Evolutionary conservation across 2,888 invertebrate genomes (phyloP), one percentile per base, ranked within the genome.

Genomic region (Idaea aversata): DNA sequence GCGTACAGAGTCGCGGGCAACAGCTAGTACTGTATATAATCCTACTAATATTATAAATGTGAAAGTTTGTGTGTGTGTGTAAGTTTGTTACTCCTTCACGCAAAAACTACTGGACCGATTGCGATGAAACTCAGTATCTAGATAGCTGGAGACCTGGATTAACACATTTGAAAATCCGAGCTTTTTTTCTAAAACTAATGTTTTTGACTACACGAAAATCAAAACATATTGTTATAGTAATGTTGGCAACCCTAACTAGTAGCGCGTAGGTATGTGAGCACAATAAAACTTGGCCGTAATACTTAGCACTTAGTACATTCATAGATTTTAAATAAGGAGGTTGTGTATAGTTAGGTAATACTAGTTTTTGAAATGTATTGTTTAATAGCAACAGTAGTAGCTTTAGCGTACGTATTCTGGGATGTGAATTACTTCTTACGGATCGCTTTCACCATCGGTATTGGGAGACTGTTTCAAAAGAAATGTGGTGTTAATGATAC

Each of bases 351-450:
- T 34, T 63, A 61, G 59, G 38, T 38, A 2, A 47, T 7, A 6
- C 4, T 47, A 10, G 13, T 47, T 10, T 25, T 36, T 65, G 81
- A 70, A 75, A 93, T 93, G 93, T 90, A 82, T 73, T 89, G 89
- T 75, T 73, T 88, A 60, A 73, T 90, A 70, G 83, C 82, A 59
- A 78, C 86, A 1, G 72, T 91, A 36, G 76, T 94, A 65, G 90
- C 93, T 10, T 80, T 96, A 47, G 85, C 96, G 47, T 97, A 96
- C 79, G 86, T 96, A 16, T 93, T 95, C 65, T 96, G 96, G 91
- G 97, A 97, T 85, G 96, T 97, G 3, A 96, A 97, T 81, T 97
- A 97, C 77, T 97, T 97, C 77, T 80, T 97, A 35, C 93, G 97
- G 73, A 94, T 95, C 66, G 88, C 94, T n/a, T 94, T 95, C 71